Evolutionary conservation across 2,797 vertebrate genomes (phyloP), one percentile per base, ranked within the genome.

Genomic region (Pterois miles): DNA sequence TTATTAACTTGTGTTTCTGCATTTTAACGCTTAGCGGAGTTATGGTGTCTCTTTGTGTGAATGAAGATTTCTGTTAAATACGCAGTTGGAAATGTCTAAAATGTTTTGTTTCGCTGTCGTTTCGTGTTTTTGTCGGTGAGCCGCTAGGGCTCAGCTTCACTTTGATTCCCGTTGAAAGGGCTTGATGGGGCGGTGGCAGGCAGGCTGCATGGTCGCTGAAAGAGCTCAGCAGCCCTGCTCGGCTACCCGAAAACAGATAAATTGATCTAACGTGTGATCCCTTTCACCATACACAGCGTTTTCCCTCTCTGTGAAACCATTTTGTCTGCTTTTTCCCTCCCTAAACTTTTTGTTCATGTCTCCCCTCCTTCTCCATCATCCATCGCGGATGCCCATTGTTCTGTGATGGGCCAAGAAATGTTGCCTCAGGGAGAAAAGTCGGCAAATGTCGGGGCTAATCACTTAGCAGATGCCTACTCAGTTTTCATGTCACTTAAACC

Each of bases 111-210:
- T 70, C 5, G 31, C 25, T 87, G 84, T 83, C 74, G 64, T 14
- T 4, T 22, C 3, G 6, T 66, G 23, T 33, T 64, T 83, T 5
- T 36, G 71, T 52, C 40, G 20, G 2, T 7, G 54, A 72, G 66
- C 25, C 8, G 43, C 80, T 65, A 14, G 5, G 58, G 56, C 71
- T 53, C 33, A 48, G 46, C n/a, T 38, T 78, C 59, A 46, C 48
- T 65, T 67, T 20, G 23, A 33, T 38, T 70, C 22, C 74, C 25
- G 59, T 60, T 74, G 60, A 66, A 60, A 59, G 69, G 78, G 54
- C n/a, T 71, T 46, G 92, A 74, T 82, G 92, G 94, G 95, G 95
- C 94, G 94, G 95, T 93, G 94, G 92, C 93, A 85, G 40, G 46
- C 46, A 8, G 85, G 34, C 82, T 75, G 79, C 75, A 11, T 68